Percentiles rank a stretch among this genome's conserved stretches.
phyloP scores from a whole-genome alignment of 1,140 invertebrate species.

The Drosophila pachea region DNA sequence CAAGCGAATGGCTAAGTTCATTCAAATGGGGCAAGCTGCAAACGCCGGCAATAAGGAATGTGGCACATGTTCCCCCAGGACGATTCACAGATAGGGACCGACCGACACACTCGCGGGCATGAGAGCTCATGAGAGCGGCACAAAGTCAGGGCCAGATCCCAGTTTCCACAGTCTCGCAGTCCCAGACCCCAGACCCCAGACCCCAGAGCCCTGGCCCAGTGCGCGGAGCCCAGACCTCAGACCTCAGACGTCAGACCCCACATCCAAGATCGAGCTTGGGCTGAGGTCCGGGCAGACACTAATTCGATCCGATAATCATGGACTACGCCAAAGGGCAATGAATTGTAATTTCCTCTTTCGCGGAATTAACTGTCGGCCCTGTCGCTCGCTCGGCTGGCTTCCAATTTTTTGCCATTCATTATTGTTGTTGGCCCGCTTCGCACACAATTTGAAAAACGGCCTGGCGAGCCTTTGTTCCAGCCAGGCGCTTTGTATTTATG shows the following conservation, averaged over 20 bases:
- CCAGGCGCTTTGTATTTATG: constrained; percentile 59
- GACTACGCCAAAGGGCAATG: constrained; percentile 77
- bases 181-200: background rate
- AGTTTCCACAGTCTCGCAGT: background rate
- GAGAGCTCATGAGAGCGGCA: constrained; percentile 5
- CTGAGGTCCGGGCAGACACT: constrained; percentile 66
- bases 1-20: constrained; percentile 60
- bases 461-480: constrained; percentile 12
- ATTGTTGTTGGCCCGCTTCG: constrained; percentile 27
- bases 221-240: too few relatives aligned
- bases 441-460: constrained; percentile 17
- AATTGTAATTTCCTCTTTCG: constrained; percentile 79
- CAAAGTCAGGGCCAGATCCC: constrained; percentile 4
- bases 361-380: constrained; percentile 78
- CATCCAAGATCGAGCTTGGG: background rate
- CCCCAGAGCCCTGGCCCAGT: background rate
- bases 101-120: constrained; percentile 15
- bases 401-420: constrained; percentile 30
- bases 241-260: constrained; percentile 11
- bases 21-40: constrained; percentile 60
- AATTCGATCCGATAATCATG: constrained; percentile 79
- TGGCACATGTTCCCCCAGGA: constrained; percentile 66
- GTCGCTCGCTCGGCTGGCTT: constrained; percentile 47
- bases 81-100: constrained; percentile 40
- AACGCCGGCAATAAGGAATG: constrained; percentile 65